A percentile compares a stretch with the other conserved stretches of the same genome.
Evolutionary conservation across 2,113 vertebrate genomes (phyloP).

Genomic region (Coptodon bakossiorum): DNA sequence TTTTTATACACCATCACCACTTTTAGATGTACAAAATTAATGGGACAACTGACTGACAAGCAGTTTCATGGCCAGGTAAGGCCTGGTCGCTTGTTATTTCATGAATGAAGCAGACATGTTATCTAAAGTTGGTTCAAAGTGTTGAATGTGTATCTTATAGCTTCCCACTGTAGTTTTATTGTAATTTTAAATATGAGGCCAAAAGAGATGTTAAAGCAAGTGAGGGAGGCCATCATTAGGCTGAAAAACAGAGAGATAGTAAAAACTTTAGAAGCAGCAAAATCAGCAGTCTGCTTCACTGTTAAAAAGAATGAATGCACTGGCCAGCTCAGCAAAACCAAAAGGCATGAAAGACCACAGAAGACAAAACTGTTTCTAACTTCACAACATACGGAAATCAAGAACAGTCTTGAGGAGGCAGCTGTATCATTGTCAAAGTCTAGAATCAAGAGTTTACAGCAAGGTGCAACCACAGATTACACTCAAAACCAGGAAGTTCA

Average conservation of each 20-base stretch:
- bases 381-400: neutral
- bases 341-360: neutral
- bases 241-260: neutral
- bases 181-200: neutral
- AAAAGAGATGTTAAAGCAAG: neutral
- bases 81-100: neutral
- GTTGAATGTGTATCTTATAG: neutral
- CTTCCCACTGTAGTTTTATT: neutral
- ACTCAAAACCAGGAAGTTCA: neutral
- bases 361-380: neutral
- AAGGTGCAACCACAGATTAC: neutral
- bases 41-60: neutral
- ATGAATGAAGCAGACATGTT: neutral
- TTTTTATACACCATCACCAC: neutral
- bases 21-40: neutral
- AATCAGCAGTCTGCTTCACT: neutral
- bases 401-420: neutral
- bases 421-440: neutral
- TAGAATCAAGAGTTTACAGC: neutral
- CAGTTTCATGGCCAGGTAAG: neutral
- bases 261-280: neutral
- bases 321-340: neutral
- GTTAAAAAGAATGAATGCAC: neutral
- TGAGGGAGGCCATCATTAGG: neutral
- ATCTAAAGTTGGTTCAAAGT: neutral